Percentiles rank a stretch among this genome's conserved stretches.
These are phyloP conservation scores for Tiaroga cobitis DNA, from an alignment of 2,797 vertebrate species.

Conservation along the genomic window DNA sequence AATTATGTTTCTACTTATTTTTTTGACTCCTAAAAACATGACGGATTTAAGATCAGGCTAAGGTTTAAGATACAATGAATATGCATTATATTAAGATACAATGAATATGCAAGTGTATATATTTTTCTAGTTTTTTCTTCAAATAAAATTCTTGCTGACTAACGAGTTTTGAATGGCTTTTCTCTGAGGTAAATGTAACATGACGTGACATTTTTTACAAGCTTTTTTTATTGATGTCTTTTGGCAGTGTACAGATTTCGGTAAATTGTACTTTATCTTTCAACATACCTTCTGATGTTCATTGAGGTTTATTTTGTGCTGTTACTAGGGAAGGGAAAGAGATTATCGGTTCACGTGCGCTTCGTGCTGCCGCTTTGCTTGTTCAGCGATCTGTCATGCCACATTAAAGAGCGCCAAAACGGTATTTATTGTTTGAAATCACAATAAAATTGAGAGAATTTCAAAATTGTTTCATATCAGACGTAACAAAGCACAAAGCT, in stretches of 20 bases:
- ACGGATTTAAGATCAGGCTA: no score
- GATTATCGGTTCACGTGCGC: background rate
- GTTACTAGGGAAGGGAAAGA: background rate
- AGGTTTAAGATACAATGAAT: no score
- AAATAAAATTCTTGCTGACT: background rate
- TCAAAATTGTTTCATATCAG: background rate
- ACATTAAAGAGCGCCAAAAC: background rate
- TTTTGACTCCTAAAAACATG: no score
- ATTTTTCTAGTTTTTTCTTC: no score
- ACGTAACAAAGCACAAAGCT: background rate
- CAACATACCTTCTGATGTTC: background rate
- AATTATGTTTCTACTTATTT: no score
- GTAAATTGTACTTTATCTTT: background rate
- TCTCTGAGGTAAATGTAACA: background rate
- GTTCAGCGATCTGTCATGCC: background rate
- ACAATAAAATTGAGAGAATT: no score
- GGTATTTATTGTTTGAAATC: background rate
- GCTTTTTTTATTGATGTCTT: background rate
- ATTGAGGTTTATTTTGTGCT: background rate
- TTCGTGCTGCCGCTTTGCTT: background rate
- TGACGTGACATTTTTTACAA: background rate
- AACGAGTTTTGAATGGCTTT: background rate
- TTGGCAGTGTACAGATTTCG: background rate
- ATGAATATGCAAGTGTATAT: no score
- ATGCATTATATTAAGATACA: no score